Base-by-base conservation (phyloP, 2,888 invertebrate species). In the Pharmacophagus antenor region DNA sequence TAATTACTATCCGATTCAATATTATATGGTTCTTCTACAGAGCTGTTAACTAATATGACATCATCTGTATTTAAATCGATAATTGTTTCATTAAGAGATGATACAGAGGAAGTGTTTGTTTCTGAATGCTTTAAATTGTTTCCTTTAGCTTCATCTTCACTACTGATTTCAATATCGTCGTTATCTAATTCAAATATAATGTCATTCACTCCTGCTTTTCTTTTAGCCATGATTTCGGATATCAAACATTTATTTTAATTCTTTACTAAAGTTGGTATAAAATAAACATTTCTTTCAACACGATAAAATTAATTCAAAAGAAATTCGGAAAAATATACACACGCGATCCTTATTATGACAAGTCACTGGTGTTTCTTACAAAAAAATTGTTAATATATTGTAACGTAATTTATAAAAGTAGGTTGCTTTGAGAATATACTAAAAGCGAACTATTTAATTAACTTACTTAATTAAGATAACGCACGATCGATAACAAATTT, bases 101-200 rank as follows among this genome's bases (percentile, higher is more conserved):
- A 50, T 61, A 69, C 70, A 37, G 64, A 64, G 44, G 50, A 65
- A 22, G 59, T 68, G 62, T 70, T 65, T 18, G 58, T 54, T 58
- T 78, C 77, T 31, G 73, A 68, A 65, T 82, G 78, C 69, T 67
- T 74, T 62, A 81, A 79, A 83, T 86, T 85, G 55, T 84, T 70
- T 68, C 78, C 80, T 70, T 75, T 86, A 70, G 70, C 76, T 75
- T 90, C 89, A 63, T 89, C 89, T 23, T 87, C 89, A 67, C 88
- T 88, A 57, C 89, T 90, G 47, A 82, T 67, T 71, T 80, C 85
- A 63, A 88, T 75, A 71, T 91, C 91, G 63, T 89, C 90, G 69
- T 87, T 87, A 66, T 90, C 88, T 67, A 91, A 80, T 80, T 91
- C 91, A 74, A 85, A 91, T 73, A 91, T 90, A 10, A 90, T 90